Evolutionary conservation across 1,140 invertebrate species (phyloP).

Genomic region (Musca domestica): DNA sequence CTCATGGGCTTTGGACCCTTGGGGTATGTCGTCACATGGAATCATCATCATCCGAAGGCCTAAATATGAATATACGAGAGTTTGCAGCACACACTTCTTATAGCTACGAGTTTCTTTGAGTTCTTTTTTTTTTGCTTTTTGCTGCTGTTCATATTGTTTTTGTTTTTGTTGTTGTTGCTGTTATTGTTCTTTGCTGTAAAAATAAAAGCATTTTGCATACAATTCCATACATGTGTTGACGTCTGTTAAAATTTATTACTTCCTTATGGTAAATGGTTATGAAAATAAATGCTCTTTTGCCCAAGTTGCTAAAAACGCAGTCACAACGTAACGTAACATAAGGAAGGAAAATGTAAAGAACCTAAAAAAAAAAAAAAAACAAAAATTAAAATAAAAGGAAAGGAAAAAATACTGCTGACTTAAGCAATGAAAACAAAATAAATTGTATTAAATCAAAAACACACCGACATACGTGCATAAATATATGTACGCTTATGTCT

Average conservation of each 20-base stretch:
- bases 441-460: no score
- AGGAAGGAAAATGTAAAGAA: not conserved
- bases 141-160: not conserved
- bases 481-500: no score
- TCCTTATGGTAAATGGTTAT: slow-evolving; percentile 20
- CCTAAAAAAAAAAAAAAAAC: no score
- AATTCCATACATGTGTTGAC: slow-evolving; percentile 19
- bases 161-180: not conserved
- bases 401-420: no score
- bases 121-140: no score
- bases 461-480: no score
- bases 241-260: slow-evolving; percentile 15
- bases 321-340: not conserved
- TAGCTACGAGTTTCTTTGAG: no score
- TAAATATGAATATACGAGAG: slow-evolving; percentile 9
- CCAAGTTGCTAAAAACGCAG: not conserved
- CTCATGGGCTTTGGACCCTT: not conserved
- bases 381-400: no score
- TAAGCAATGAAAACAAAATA: no score
- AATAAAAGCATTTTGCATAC: slow-evolving; percentile 11
- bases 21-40: no score
- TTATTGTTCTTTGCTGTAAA: not conserved
- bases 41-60: not conserved
- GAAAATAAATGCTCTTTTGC: slow-evolving; percentile 10
- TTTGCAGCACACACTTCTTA: no score